Base-by-base conservation (phyloP, 2,797 vertebrate species). In the Pelobates cultripes region DNA sequence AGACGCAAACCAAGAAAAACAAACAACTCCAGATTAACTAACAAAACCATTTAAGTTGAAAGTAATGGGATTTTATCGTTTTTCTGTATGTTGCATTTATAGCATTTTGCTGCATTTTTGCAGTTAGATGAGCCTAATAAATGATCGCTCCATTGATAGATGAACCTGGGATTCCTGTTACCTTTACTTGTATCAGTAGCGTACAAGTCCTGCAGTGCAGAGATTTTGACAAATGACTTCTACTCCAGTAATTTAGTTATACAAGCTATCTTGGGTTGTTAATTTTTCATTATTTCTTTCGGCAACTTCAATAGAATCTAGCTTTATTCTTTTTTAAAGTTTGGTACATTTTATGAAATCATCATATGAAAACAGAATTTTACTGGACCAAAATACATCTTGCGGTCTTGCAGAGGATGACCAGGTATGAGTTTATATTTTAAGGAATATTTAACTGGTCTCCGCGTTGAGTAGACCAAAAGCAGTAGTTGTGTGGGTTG, bases 281-380 rank as follows among this genome's bases (percentile, higher is more conserved):
- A 79, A 83, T 83, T 79, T 79, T 83, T 83, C 67, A 79, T 78
- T 79, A 83, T 79, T 75, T 42, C 71, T 64, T 43, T 64, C 45
- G 55, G 75, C 15, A 42, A 15, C 45, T 70, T 43, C 43, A 28
- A 43, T 28, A 75, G 43, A 74, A 77, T 61, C 7, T 63, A 44
- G 45, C 66, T 76, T 61, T 47, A 3, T 75, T 67, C 28, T 70
- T 28, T 75, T 15, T 28, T 63, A 47, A 64, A 43, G 28, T 76
- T 61, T 44, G 53, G 70, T 70, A 3, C 2, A 8, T 42, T 68
- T 68, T 3, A 42, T 68, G 40, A 2, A 12, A 14, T 4, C 41
- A 68, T 42, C 41, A 3, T 43, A 43, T 3, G 2, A 28, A 28
- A 28, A 28, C 28, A 28, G 28, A 28, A 28, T 28, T 28, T 28